phyloP scores from a whole-genome alignment of 2,797 vertebrate species.

The Dromococcyx pavoninus region DNA sequence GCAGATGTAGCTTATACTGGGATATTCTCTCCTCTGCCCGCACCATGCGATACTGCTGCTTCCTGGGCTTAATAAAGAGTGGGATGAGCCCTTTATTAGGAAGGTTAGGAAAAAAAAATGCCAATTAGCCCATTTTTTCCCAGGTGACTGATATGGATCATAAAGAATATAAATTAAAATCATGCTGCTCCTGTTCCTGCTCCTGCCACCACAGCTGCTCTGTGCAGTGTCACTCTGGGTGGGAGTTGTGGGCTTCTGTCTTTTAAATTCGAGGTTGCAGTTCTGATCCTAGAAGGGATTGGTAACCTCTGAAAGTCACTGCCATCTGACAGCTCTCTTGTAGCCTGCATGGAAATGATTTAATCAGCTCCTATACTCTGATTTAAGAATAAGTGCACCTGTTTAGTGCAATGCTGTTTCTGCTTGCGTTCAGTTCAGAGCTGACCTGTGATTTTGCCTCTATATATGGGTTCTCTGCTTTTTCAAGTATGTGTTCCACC shows the following conservation, averaged over 20 bases:
- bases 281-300: background rate
- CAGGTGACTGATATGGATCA: background rate
- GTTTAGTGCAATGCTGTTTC: background rate
- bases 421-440: background rate
- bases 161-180: background rate
- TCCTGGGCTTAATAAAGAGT: background rate
- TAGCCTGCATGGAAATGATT: background rate
- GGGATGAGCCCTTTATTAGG: background rate
- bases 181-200: background rate
- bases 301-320: background rate
- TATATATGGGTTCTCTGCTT: background rate
- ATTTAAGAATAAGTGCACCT: background rate
- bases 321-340: background rate
- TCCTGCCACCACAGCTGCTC: background rate
- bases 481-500: background rate
- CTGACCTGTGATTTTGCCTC: background rate
- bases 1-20: rapidly evolving
- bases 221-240: rapidly evolving
- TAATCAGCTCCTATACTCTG: background rate
- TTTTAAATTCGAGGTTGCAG: background rate
- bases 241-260: background rate
- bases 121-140: background rate
- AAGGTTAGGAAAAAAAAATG: background rate
- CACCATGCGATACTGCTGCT: background rate
- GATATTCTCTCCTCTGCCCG: background rate